Conservation (phyloP, 2,888 invertebrate genomes). For the Tachina fera region DNA sequence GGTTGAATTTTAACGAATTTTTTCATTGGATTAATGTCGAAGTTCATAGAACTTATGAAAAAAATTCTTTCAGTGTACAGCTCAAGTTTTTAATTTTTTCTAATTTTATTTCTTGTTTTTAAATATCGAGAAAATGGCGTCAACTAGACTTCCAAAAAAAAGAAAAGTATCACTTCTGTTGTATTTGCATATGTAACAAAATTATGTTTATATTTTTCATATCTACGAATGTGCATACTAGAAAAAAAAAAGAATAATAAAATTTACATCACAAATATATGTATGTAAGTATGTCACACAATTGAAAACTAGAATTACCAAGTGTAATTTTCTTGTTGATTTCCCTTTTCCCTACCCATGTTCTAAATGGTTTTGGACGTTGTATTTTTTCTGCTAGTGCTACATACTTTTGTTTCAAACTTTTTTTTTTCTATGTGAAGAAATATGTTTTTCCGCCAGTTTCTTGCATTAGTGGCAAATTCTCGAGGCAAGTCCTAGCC, state of each 20-base stretch:
- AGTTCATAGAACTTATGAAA: no score
- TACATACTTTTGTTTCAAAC: conserved; percentile 14
- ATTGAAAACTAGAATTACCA: conserved; percentile 49
- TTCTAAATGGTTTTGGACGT: conserved; percentile 59
- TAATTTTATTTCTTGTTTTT: conserved; percentile 29
- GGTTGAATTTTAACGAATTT: no score
- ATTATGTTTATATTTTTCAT: conserved; percentile 1
- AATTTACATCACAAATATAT: background rate
- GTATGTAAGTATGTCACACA: background rate
- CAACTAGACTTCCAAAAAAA: conserved; percentile 56
- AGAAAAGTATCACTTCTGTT: conserved; percentile 27
- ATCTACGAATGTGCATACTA: background rate
- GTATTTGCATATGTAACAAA: conserved; percentile 42
- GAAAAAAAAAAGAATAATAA: conserved; percentile 1
- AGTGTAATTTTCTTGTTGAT: conserved; percentile 36
- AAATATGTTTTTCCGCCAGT: conserved; percentile 46
- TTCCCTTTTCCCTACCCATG: conserved; percentile 34
- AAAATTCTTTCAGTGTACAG: no score
- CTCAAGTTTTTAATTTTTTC: conserved; percentile 45
- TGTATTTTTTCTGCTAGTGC: conserved; percentile 54
- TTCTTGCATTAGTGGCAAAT: conserved; percentile 48
- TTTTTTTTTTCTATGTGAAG: conserved; percentile 2
- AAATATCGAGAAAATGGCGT: conserved; percentile 63
- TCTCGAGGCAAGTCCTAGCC: conserved; percentile 20
- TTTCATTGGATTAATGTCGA: no score